Evolutionary conservation across 2,888 invertebrate species (phyloP), one percentile per base, ranked within the genome.

Genomic region (Ophion obscuratus): DNA sequence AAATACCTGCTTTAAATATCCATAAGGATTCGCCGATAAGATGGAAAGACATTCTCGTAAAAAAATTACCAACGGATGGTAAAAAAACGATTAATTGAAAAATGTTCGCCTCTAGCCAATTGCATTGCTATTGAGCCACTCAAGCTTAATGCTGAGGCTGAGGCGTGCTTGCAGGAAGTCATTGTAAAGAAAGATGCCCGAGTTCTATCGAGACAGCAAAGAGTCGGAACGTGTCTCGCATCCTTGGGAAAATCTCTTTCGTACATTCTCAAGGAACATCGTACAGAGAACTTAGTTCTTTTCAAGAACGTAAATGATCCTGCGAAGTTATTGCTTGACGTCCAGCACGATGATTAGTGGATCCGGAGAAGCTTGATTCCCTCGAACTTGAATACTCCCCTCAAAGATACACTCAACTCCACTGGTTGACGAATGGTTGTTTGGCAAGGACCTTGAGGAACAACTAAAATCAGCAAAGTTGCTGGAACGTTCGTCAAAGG

Each of bases 311-410:
- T 62, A 10, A 62, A 31, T 3, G 11, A 27, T 27, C 1, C 62
- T 62, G 27, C 27, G 1, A 79, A 80, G 68, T 53, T 84, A 9
- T 40, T 86, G 24, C 62, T 68, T 9, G 83, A 86, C 61, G 62
- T 86, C 11, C 79, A 83, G n/a, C 79, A 77, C 24, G 86, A 87
- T 27, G 86, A 87, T 31, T 77, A 81, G 9, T 53, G 44, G 2
- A 86, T 81, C 10, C 36, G 86, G 36, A 76, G 27, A 47, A 80
- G 36, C 20, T 24, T 84, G 20, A 81, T 87, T 17, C n/a, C 82
- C 11, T 74, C 84, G 20, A 83, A 87, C 24, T 17, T 82, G 9
- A 75, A 79, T 59, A 14, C 66, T 11, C 11, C 70, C 1, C 31
- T 31, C 14, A 82, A 71, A 27, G 81, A 84, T 9, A 66, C 57